phyloP scores from a whole-genome alignment of 1,140 invertebrate species.

The Aphis gossypii region DNA sequence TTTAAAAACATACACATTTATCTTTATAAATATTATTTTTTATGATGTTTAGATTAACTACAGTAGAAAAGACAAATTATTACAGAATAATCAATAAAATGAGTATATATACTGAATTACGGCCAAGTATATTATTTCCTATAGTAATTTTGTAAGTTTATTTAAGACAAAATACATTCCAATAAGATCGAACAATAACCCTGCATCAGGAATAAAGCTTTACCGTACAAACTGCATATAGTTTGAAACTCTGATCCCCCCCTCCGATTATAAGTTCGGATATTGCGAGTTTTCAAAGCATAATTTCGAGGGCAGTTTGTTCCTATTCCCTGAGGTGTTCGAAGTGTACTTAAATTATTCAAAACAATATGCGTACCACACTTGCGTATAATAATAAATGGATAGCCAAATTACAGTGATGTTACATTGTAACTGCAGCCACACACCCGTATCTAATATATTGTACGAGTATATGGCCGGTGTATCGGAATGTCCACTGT shows the following conservation, averaged over 20 bases:
- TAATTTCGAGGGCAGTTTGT: conserved; percentile 20
- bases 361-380: neutral
- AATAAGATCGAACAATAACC: neutral
- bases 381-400: neutral
- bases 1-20: no score
- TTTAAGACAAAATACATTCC: neutral
- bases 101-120: neutral
- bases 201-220: neutral
- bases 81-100: neutral
- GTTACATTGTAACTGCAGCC: no score
- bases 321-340: neutral
- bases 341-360: conserved; percentile 38
- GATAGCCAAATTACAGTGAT: neutral
- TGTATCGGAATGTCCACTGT: neutral
- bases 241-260: neutral
- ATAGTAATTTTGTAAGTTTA: neutral
- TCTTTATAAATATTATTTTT: neutral
- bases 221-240: neutral
- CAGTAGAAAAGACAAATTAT: neutral
- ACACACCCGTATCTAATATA: neutral
- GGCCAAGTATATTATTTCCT: neutral
- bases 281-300: neutral
- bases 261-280: neutral
- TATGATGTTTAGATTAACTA: neutral
- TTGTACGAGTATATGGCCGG: neutral